Base-by-base conservation (phyloP, 2,797 vertebrate genomes). In the Lophotriccus pileatus region DNA sequence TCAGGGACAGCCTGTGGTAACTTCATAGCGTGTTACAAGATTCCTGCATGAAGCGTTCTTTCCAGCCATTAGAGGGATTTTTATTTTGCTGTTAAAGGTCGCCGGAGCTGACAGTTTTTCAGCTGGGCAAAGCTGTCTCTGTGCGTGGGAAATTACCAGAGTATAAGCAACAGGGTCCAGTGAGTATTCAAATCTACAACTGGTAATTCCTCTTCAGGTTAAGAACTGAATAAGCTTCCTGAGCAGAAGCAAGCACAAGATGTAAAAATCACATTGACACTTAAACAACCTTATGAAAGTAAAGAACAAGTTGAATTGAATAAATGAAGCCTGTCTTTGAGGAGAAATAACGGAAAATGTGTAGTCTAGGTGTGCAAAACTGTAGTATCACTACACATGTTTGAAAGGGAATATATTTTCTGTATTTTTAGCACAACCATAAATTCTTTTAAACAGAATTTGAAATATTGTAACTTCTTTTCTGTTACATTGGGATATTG, bases 21-120 rank as follows among this genome's bases (percentile, higher is more conserved):
- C 87, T 91, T 70, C 79, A 53, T 85, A 77, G 93, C 0, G 0
- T 74, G 58, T 94, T 78, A 84, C 60, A 14, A 68, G 87, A 75
- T 92, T 93, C 64, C 79, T 85, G 60, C 60, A 3, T 83, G 84
- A 96, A 75, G 53, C 91, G 50, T 95, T 96, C 87, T 95, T 96
- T 94, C 96, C 95, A 91, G 58, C 55, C 87, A 72, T 89, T 89
- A 89, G 27, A 74, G 87, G 49, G 47, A 21, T 91, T 84, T 64
- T 87, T 81, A 59, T 92, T 85, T 67, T 77, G 28, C 83, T 90
- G 84, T 93, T 87, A 44, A 93, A 89, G 68, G 58, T 87, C 0
- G 1, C 62, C 89, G 92, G 63, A 88, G 69, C 81, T 83, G 79
- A 43, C 30, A 22, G 2, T 60, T 85, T 74, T 91, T 94, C 81